Conservation (phyloP, 1,140 invertebrate genomes). For the Trachymyrmex cornetzi region DNA sequence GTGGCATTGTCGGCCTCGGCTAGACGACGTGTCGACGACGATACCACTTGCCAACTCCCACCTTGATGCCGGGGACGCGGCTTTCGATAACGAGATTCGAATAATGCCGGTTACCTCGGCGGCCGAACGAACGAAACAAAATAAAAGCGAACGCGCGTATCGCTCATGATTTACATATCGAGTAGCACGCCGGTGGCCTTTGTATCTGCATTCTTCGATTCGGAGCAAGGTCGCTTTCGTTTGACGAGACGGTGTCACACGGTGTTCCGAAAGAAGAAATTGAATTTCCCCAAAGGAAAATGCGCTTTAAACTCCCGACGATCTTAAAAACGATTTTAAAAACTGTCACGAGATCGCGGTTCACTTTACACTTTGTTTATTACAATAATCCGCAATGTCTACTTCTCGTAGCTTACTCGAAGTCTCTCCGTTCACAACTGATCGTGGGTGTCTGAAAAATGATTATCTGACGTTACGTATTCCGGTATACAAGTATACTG, state of each 20-base stretch:
- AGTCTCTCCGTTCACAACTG: conserved; percentile 12
- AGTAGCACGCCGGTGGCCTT: neutral
- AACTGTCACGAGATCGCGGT: conserved; percentile 6
- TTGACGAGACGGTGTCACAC: neutral
- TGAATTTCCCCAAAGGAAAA: neutral
- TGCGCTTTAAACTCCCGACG: neutral
- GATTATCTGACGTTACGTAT: conserved; percentile 22
- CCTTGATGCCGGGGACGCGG: neutral
- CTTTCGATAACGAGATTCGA: neutral
- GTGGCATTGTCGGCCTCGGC: conserved; percentile 67
- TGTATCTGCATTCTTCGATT: neutral
- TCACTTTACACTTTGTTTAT: conserved; percentile 62
- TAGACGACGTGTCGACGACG: conserved; percentile 54
- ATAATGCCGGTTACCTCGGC: neutral
- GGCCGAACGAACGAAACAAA: conserved; percentile 33
- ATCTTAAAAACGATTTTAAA: conserved; percentile 7
- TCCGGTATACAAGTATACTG: neutral
- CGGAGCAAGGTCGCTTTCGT: neutral
- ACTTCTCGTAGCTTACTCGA: neutral
- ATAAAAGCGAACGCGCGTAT: conserved; percentile 10
- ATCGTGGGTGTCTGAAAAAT: conserved; percentile 5
- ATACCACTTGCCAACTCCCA: neutral
- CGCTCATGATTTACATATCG: conserved; percentile 60
- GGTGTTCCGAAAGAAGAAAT: neutral
- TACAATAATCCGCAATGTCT: conserved; percentile 8